Evolutionary conservation across 37 sponge, comb jelly and placozoan species (phyloP), one percentile per base, ranked within the genome.

Genomic region (Oopsacas minuta): DNA sequence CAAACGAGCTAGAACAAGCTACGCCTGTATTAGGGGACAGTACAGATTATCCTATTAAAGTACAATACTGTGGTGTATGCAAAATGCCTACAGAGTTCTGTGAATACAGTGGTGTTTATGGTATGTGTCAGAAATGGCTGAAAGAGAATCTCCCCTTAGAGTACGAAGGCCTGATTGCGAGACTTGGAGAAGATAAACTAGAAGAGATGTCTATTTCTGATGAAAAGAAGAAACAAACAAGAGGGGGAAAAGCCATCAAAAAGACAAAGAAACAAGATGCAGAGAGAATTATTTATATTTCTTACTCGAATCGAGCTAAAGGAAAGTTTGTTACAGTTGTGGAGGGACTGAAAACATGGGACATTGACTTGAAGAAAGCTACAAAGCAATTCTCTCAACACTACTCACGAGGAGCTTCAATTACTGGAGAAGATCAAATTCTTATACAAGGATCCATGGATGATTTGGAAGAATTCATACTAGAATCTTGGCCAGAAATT

Each of bases 341-440:
- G n/a, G 86, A 88, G 0, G 99, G 99, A 3, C 86, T 97, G 15
- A 93, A 87, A 39, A 93, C 95, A 37, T 95, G 37, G 91, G 96
- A 89, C 39, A 93, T 97, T 51, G 94, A 97, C 75, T 89, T 95
- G 36, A 95, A 93, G 85, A 95, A 92, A 36, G 94, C 95, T 3
- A 86, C 92, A 0, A 97, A 95, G 53, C 15, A 46, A 69, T 97
- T 97, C 86, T 86, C 94, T 35, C 90, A 90, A 49, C 92, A 89
- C 51, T 97, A 93, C 84, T 93, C 99, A 7, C 91, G 99, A 88
- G 99, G 99, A 3, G 91, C 93, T 23, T 97, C 99, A 36, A 92
- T 97, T 8, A 95, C 99, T 32, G 99, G 95, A 37, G 95, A 95
- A 20, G 99, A 97, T 92, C 96, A 97, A 84, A 86, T 97, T 25